A percentile compares a stretch with the other conserved stretches of the same genome.
phyloP scores from a whole-genome alignment of 2,888 invertebrate genomes.

The Apamea sordens region DNA sequence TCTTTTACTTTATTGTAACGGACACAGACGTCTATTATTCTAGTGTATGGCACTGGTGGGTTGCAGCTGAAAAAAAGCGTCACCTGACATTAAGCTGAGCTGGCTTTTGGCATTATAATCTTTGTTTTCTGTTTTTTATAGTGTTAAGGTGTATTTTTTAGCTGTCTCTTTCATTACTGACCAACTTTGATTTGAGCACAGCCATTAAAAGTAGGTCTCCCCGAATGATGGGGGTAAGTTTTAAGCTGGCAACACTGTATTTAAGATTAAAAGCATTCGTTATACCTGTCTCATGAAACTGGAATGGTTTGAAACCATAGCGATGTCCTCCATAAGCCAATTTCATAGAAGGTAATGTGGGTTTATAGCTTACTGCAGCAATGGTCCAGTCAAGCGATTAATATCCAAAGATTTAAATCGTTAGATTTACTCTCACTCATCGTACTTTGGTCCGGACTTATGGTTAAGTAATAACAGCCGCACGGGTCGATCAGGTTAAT shows the following conservation, averaged over 20 bases:
- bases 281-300: neutral
- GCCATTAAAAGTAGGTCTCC: neutral
- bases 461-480: neutral
- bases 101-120: too few species aligned
- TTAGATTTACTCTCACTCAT: neutral
- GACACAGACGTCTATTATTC: too few species aligned
- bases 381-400: slow-evolving; percentile 26
- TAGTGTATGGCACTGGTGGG: too few species aligned
- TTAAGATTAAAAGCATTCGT: neutral
- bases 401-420: slow-evolving; percentile 19
- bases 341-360: slow-evolving; percentile 12
- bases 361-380: slow-evolving; percentile 25
- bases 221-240: neutral
- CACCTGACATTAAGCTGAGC: too few species aligned
- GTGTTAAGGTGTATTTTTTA: neutral
- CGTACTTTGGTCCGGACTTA: neutral
- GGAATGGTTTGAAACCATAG: neutral
- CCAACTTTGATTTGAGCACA: neutral
- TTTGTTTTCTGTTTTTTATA: too few species aligned
- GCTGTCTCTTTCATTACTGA: too few species aligned
- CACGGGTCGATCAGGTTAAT: neutral
- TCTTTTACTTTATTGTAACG: too few species aligned
- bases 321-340: neutral
- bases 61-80: too few species aligned
- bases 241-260: neutral